Evolutionary conservation across 2,888 invertebrate species (phyloP), one percentile per base, ranked within the genome.

Genomic region (Fissipunctia ypsillon): DNA sequence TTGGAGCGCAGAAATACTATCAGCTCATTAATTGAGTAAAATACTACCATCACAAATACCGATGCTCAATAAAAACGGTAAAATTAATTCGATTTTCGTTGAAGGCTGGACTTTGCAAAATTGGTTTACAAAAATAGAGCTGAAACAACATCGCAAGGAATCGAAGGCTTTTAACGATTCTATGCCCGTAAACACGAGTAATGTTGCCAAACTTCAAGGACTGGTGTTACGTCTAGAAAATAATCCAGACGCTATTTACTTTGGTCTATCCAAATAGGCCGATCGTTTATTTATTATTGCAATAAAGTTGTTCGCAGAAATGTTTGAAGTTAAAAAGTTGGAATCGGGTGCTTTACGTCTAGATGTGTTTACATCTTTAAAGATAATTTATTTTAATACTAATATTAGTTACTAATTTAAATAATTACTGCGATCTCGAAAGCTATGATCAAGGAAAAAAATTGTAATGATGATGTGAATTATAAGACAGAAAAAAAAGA

Each of bases 201-300:
- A 57, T 65, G 52, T 80, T 80, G 64, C 59, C 38, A 73, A 60
- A 70, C 45, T 56, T 69, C 74, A 83, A 72, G 68, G 66, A 66
- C 60, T 69, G 71, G 64, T 43, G 70, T 86, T 80, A 85, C 76
- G 77, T 71, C 69, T 81, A 77, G 66, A 72, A 84, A 77, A 69
- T 81, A 69, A 76, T 69, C 81, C 84, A 75, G 84, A 75, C 48
- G 19, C 57, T 68, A 60, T 80, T 75, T 65, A 67, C 28, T 68
- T 64, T 50, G 14, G 67, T 57, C n/a, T 75, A 68, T 48, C 35
- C 22, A 84, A 84, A 84, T 70, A 80, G 54, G 50, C 66, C 64
- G 64, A 64, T 48, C 35, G 65, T 45, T 52, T 80, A 80, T 75
- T 84, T 66, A 41, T 48, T 35, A 10, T 31, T 43, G 19, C 60